Evolutionary conservation across 1,140 invertebrate genomes (phyloP), one percentile per base, ranked within the genome.

Genomic region (Vollenhovia emeryi): DNA sequence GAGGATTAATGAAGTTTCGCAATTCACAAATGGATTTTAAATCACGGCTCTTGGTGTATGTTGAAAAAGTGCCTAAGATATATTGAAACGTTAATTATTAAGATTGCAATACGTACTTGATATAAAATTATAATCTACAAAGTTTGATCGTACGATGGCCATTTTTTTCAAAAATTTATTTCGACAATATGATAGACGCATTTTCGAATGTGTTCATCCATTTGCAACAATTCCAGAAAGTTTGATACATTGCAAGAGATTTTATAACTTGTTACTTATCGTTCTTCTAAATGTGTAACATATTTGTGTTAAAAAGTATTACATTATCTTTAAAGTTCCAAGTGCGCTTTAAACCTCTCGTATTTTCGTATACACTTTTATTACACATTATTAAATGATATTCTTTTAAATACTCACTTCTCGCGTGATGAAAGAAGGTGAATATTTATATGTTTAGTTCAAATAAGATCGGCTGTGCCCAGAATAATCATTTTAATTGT

Each of bases 31-130:
- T 45, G 33, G 6, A 78, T 78, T 21, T 15, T 45, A 64, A n/a
- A 27, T 75, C 2, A 33, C 21, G 11, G 15, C 40, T 71, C 21
- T 52, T 33, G 55, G 21, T 30, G 21, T 30, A 8, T 1, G 24
- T 52, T 73, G 3, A 13, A 57, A 21, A 66, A 36, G 9, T 57
- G 13, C 15, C 3, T 21, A 69, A 80, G 9, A 45, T n/a, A 55
- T 80, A 80, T 69, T 80, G 27, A 55, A 80, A 68, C 11, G 11
- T 13, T 13, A 64, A 55, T 74, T 18, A 76, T 59, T 74, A 11
- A 45, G 36, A 40, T 48, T 59, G 8, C 27, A 43, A 36, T 7
- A 4, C 50, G 45, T 52, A 30, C 30, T 40, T 68, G 43, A 64
- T 50, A 64, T 50, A 30, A 7, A 43, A 21, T 85, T 85, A 45